phyloP scores from a whole-genome alignment of 2,113 vertebrate genomes.

The Eudyptes chrysolophus region DNA sequence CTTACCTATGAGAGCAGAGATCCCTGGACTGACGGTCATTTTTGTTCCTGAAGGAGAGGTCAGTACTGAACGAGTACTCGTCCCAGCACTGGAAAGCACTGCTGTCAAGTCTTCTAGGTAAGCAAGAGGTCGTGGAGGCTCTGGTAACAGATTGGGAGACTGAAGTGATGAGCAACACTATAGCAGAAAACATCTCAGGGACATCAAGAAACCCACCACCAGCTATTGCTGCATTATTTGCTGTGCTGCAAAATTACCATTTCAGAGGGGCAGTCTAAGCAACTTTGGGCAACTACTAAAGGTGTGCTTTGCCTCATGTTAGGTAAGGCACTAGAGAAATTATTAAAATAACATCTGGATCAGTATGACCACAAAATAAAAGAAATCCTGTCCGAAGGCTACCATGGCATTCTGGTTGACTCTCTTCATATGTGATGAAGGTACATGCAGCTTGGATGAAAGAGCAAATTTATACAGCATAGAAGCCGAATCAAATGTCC shows the following conservation, averaged over 20 bases:
- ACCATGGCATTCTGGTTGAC: neutral
- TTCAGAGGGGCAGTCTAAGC: neutral
- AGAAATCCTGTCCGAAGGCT: neutral
- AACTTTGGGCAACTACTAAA: neutral
- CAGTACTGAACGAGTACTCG: constrained; percentile 61
- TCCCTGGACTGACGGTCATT: constrained; percentile 71
- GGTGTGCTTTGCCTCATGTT: neutral
- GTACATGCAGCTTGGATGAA: neutral
- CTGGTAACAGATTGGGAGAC: constrained; percentile 57
- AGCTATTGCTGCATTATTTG: neutral
- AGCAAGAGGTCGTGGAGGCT: constrained; percentile 67
- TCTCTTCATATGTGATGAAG: neutral
- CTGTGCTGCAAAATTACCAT: neutral
- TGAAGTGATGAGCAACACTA: neutral
- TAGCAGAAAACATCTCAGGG: neutral
- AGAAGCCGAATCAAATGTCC: neutral
- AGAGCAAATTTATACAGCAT: neutral
- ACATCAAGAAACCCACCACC: neutral
- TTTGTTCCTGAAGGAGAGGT: constrained; percentile 74
- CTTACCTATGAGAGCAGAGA: constrained; percentile 78
- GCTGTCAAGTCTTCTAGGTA: constrained; percentile 70
- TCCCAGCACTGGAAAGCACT: constrained; percentile 61
- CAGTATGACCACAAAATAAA: neutral
- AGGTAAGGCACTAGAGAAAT: neutral
- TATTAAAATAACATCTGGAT: neutral